Evolutionary conservation across 1,140 invertebrate species (phyloP), one percentile per base, ranked within the genome.

Genomic region (Drosophila mojavensis): DNA sequence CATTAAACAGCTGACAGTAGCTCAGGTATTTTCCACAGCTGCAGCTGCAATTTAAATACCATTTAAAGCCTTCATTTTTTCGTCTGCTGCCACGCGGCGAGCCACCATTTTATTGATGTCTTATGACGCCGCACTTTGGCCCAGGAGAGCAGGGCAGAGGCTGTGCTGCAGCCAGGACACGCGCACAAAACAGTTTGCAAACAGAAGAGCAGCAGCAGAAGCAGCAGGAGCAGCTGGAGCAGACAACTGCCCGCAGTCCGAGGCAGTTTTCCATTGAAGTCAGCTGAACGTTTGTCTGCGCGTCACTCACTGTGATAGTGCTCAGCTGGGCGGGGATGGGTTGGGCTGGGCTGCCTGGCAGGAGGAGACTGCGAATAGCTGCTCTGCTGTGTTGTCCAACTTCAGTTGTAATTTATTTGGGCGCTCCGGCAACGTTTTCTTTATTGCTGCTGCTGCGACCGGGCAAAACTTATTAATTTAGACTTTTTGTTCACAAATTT

Each of bases 401-500:
- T 72, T 28, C 24, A 59, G 51, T 62, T 71, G 45, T 78, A 75
- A 75, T 66, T 76, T 76, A 76, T 81, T 77, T 63, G 54, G 60
- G 71, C 53, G 45, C 62, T 61, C 51, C 28, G 45, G 24, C 69
- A 63, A 73, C 68, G 70, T 68, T 67, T 86, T 75, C 83, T 85
- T 86, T 86, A 86, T 86, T 79, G 79, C 77, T 73, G 45, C 63
- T 61, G 59, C 39, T 62, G 53, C 53, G 67, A 64, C 71, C 47
- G 58, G 77, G 59, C 81, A 79, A 82, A 84, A 84, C 81, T 86
- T 86, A 86, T 86, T 86, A 86, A 86, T 86, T 86, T 86, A 86
- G 83, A 83, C 73, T 88, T 88, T 86, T 86, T 79, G 79, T 84
- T 84, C 81, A 73, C 81, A 86, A 86, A 86, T 86, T 85, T 83